Base-by-base conservation (phyloP, 2,797 vertebrate genomes). In the Diglossa cyanea region DNA sequence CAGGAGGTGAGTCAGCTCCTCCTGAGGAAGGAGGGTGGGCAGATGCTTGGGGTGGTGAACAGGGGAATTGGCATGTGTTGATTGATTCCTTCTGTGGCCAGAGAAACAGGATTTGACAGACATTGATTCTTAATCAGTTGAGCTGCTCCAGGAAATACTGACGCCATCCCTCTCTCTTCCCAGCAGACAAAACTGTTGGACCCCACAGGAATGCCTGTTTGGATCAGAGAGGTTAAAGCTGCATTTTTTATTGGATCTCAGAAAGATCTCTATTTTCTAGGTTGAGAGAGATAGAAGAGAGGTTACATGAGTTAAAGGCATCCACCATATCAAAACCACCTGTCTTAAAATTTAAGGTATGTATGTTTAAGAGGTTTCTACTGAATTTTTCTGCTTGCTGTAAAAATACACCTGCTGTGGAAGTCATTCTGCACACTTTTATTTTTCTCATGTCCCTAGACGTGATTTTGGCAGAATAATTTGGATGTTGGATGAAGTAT, bases 261-360 rank as follows among this genome's bases (percentile, higher is more conserved):
- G 89, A 92, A 90, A 85, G 91, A 76, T 94, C 91, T 95, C 79
- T 97, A 47, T 91, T 96, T 97, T 88, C 76, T 95, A 99, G 99
- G 96, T 97, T 99, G 97, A 98, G 86, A 97, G 98, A 99, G 89
- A 97, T 99, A 96, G 99, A 99, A 98, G 98, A 98, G 94, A 98
- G 98, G 57, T 98, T 99, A 20, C 97, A 98, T 60, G 98, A 98
- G 62, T 96, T 99, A 67, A 99, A 99, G 90, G 97, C 98, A 47
- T 98, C 98, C 24, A 98, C 98, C 95, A 81, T 98, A 42, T 97
- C 98, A 73, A 98, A 98, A 61, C 97, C 98, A 60, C 99, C 99
- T 95, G 98, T 98, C 96, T 98, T 99, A 94, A 99, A 98, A 98
- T 99, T 99, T 98, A 99, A 99, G 98, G 99, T 99, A 97, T 91